Base-by-base conservation (phyloP, 2,113 vertebrate genomes). In the Danionella cerebrum region DNA sequence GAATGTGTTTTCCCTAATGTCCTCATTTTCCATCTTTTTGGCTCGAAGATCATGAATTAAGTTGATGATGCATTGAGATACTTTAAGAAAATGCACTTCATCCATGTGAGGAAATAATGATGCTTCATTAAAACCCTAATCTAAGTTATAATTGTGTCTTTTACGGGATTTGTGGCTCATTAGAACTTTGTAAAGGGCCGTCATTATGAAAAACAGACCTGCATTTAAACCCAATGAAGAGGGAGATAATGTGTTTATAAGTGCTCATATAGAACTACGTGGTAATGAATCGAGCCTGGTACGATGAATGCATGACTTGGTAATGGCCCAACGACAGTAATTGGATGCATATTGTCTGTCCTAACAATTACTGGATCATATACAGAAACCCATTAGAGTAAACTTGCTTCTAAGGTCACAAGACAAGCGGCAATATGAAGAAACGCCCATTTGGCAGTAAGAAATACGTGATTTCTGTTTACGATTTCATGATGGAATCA, bases 251-350 rank as follows among this genome's bases (percentile, higher is more conserved):
- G 55, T 41, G 12, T 65, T 18, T 52, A 52, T 55, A 79, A 78
- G 81, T 80, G 72, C 77, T 73, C 72, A 74, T 73, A 76, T 82
- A 76, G 79, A 82, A 79, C 77, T 80, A 70, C 65, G 27, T 33
- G 50, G 69, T 82, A 82, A 82, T 84, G 50, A 52, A 67, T 59
- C 19, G 79, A 84, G 79, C 71, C 70, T 68, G 70, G 76, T 78
- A 79, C 71, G 78, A 79, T 79, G 76, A 83, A 84, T 81, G 39
- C 11, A 25, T 53, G 41, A 57, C 19, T 39, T 48, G 71, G 78
- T 87, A 83, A 85, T 86, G 65, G 47, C 77, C 83, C 82, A 78
- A 81, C 78, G 77, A 73, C 76, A 74, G 76, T 86, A 87, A 87
- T 83, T 84, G 79, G 82, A 84, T 82, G 78, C 79, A 76, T 83